Evolutionary conservation across 2,113 vertebrate genomes (phyloP), one percentile per base, ranked within the genome.

Genomic region (Mustela lutreola): DNA sequence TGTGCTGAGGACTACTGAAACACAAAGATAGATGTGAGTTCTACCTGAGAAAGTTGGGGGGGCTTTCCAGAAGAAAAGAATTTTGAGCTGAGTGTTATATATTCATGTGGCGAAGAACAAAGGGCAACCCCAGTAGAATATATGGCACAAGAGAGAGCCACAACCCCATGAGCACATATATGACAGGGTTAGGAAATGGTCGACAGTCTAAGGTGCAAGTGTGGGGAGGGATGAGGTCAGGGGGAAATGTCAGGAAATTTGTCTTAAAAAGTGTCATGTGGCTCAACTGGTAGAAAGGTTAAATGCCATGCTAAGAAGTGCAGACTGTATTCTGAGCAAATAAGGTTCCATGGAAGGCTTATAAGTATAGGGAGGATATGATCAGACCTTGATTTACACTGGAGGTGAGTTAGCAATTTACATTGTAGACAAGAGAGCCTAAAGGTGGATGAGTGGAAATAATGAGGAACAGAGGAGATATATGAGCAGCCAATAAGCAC

Each of bases 341-440:
- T 18, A 90, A 18, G 16, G 36, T 18, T 78, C 50, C 0, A 0
- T 18, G 56, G 65, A 92, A 96, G 31, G 60, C 9, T 88, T 63
- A 5, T 28, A 45, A 45, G 3, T 14, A 58, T 39, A 39, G 28
- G 9, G 36, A 58, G 22, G 42, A 8, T 42, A 50, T 50, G 31
- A 73, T 67, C 53, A 95, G 71, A 75, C 42, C 62, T 92, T 75
- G 76, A 48, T 88, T 97, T 75, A 93, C 4, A 48, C 7, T 42
- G 10, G 16, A 80, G 45, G 33, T 71, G 63, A 88, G 19, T 84
- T 96, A 91, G n/a, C 73, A 93, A 53, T 89, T 84, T 80, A 85
- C 12, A 42, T 78, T 83, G 22, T 58, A 58, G 50, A 76, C n/a
- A 70, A 58, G 50, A 50, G 15, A 91, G 19, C 14, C 22, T 56